Percentiles rank a stretch among this genome's conserved stretches.
Conservation (phyloP, 2,888 invertebrate genomes). For the Sipha maydis region DNA sequence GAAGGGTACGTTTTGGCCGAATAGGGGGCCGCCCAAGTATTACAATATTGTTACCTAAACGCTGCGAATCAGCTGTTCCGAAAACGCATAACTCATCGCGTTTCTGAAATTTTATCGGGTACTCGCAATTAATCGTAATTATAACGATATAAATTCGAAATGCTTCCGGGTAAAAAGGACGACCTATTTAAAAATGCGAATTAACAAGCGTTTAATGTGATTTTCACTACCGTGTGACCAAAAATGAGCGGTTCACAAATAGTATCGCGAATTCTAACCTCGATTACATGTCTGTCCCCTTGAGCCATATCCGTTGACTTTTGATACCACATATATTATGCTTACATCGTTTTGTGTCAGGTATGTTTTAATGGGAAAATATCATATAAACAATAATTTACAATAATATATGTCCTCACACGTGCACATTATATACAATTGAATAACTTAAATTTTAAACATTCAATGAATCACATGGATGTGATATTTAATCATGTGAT, state of each 20-base stretch:
- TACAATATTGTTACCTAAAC: no score
- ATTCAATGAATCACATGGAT: no score
- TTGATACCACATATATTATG: neutral
- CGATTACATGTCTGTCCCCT: neutral
- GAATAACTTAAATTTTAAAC: no score
- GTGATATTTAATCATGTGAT: no score
- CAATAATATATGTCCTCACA: no score
- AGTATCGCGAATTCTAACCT: neutral
- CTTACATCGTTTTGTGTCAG: neutral
- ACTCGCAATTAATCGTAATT: neutral
- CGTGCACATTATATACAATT: no score
- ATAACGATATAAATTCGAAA: neutral
- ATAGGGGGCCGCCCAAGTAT: no score
- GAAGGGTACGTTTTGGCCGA: no score
- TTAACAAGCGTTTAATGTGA: neutral
- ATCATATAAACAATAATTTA: no score
- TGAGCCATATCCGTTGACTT: slow-evolving; percentile 14
- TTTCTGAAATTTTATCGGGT: no score
- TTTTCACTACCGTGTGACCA: slow-evolving; percentile 14
- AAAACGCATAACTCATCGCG: no score
- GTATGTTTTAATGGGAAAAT: neutral
- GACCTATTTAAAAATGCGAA: neutral
- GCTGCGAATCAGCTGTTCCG: no score
- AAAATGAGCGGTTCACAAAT: neutral
- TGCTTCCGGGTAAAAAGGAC: slow-evolving; percentile 33